These are phyloP conservation scores for Temnothorax curvispinosus DNA, from an alignment of 1,140 invertebrate genomes.

Conservation along the genomic window DNA sequence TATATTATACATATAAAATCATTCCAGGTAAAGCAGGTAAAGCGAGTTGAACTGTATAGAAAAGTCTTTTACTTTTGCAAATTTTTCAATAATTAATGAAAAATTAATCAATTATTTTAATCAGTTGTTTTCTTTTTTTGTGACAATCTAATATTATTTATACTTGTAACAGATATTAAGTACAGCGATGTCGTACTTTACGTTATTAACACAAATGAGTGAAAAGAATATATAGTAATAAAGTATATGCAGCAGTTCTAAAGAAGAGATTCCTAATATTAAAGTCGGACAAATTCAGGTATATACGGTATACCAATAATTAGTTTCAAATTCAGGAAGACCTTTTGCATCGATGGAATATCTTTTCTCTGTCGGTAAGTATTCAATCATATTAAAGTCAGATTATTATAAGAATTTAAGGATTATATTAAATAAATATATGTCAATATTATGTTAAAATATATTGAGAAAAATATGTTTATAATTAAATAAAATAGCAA, in stretches of 20 bases:
- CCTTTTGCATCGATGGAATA: background rate
- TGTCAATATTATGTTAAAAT: background rate
- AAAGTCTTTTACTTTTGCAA: too few species aligned
- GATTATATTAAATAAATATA: background rate
- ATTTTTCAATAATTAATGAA: too few species aligned
- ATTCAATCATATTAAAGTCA: background rate
- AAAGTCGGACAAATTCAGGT: background rate
- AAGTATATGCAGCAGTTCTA: background rate
- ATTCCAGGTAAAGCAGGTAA: too few species aligned
- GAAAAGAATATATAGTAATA: conserved; percentile 31
- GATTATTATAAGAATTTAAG: background rate
- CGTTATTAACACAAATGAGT: conserved; percentile 58
- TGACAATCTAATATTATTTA: background rate
- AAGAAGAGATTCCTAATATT: background rate
- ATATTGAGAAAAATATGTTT: background rate
- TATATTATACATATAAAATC: too few species aligned
- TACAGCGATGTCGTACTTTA: conserved; percentile 66
- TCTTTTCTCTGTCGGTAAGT: conserved; percentile 13
- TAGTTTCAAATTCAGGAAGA: background rate
- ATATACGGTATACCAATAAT: background rate
- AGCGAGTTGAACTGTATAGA: too few species aligned
- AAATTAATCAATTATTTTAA: too few species aligned
- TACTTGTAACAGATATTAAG: conserved; percentile 58
- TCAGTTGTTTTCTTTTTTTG: background rate
- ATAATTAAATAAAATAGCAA: background rate